Conservation (phyloP, 2,113 vertebrate species). For the Hippolais icterina region DNA sequence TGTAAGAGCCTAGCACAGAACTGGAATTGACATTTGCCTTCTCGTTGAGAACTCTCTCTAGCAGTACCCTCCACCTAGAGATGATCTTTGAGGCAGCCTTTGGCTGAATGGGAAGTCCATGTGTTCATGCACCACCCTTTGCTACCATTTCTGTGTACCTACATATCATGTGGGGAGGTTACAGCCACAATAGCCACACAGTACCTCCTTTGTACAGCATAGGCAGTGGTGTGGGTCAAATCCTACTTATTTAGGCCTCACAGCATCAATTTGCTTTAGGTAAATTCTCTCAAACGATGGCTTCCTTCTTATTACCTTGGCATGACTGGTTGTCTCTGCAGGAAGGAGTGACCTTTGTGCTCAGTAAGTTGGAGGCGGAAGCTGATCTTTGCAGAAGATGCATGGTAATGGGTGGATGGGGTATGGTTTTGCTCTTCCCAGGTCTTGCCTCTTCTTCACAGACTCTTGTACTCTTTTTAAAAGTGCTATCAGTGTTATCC, state of each 20-base stretch:
- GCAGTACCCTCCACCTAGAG: neutral
- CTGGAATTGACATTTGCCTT: neutral
- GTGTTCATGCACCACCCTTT: neutral
- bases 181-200: neutral
- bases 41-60: neutral
- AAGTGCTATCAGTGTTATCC: neutral
- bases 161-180: neutral
- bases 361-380: neutral
- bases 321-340: neutral
- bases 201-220: neutral
- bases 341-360: neutral
- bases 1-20: rapidly evolving
- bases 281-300: neutral
- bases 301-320: neutral
- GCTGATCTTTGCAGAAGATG: neutral
- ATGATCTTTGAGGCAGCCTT: neutral
- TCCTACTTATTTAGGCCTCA: neutral
- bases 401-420: neutral
- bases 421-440: neutral
- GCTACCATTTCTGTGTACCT: neutral
- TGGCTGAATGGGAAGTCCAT: neutral
- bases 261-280: neutral
- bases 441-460: neutral
- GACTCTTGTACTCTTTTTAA: neutral
- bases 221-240: neutral